phyloP scores from a whole-genome alignment of 1,140 invertebrate species.

The Scaptomyza pallida region DNA sequence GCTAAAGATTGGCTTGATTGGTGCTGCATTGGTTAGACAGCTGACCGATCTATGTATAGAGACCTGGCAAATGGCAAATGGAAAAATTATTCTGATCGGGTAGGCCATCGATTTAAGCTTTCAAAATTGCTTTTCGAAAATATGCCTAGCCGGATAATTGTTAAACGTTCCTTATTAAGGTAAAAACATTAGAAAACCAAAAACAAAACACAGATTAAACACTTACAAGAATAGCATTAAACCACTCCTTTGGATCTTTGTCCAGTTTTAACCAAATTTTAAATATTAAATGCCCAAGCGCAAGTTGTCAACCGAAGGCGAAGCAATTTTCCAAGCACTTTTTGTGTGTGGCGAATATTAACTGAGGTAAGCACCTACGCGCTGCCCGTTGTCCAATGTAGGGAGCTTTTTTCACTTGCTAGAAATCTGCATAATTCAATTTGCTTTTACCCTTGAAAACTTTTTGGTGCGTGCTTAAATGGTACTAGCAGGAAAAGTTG shows the following conservation, averaged over 20 bases:
- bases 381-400: neutral
- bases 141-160: constrained; percentile 13
- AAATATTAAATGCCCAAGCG: neutral
- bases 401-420: neutral
- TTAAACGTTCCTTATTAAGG: constrained; percentile 34
- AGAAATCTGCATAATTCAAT: constrained; percentile 50
- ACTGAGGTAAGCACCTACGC: constrained; percentile 11
- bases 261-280: neutral
- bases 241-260: neutral
- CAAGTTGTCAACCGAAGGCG: neutral
- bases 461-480: constrained; percentile 23
- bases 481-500: constrained; percentile 16
- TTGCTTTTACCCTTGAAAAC: neutral
- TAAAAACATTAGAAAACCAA: neutral
- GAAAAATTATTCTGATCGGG: constrained; percentile 8
- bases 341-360: neutral
- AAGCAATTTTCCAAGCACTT: neutral
- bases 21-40: constrained; percentile 13
- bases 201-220: constrained; percentile 2
- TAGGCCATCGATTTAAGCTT: constrained; percentile 22
- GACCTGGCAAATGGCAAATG: neutral
- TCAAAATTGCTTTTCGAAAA: constrained; percentile 18
- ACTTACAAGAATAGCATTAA: neutral
- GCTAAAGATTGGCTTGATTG: constrained; percentile 14
- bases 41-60: constrained; percentile 11